Percentiles rank a stretch among this genome's conserved stretches.
These are phyloP conservation scores for Coenonympha arcania DNA, from an alignment of 2,888 invertebrate species.

Conservation along the genomic window DNA sequence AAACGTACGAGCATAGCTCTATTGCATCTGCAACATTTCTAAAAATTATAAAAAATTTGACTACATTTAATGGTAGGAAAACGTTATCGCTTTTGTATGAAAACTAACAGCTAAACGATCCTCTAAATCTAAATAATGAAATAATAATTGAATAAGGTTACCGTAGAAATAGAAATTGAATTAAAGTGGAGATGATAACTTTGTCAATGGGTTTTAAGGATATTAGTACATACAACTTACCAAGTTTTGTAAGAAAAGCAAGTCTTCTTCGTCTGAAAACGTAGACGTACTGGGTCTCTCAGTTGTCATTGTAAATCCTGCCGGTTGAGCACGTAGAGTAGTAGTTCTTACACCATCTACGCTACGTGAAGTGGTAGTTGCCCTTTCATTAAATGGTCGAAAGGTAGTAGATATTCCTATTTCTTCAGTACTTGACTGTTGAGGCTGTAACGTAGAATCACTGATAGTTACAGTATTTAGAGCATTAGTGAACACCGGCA, in stretches of 20 bases:
- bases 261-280: conserved; percentile 71
- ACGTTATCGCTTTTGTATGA: no score
- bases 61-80: no score
- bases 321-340: conserved; percentile 38
- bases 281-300: conserved; percentile 64
- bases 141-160: no score
- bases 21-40: no score
- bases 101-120: no score
- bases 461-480: conserved; percentile 40
- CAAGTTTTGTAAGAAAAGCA: conserved; percentile 76
- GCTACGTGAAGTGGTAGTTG: conserved; percentile 42
- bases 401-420: conserved; percentile 61
- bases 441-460: conserved; percentile 48
- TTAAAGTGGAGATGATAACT: no score
- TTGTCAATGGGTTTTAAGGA: no score
- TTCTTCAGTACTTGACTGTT: conserved; percentile 42
- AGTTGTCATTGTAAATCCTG: conserved; percentile 48
- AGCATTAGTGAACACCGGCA: conserved; percentile 42
- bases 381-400: conserved; percentile 46
- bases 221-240: no score
- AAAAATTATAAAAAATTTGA: no score
- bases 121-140: no score
- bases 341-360: conserved; percentile 34
- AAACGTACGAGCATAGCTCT: no score
- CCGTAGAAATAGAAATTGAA: no score